Percentiles rank a stretch among this genome's conserved stretches.
These are phyloP conservation scores for Escarpia spicata DNA, from an alignment of 2,888 invertebrate species.

Conservation along the genomic window DNA sequence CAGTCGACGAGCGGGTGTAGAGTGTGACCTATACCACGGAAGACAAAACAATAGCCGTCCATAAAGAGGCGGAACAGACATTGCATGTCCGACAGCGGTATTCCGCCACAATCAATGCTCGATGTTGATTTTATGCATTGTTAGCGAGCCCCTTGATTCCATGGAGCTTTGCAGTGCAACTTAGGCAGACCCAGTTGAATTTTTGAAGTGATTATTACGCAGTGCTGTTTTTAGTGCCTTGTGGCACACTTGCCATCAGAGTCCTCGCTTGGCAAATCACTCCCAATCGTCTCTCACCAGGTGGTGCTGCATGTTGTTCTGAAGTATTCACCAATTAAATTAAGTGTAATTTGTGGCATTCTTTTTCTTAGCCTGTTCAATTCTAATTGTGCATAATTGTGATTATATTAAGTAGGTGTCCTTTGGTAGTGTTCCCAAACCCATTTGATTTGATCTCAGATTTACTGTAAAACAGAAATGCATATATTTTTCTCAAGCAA, in stretches of 20 bases:
- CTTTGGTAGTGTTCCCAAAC: neutral
- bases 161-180: neutral
- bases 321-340: neutral
- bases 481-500: neutral
- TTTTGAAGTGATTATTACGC: neutral
- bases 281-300: neutral
- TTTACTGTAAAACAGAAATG: neutral
- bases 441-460: neutral
- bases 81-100: neutral
- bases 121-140: constrained; percentile 7
- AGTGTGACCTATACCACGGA: neutral
- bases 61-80: neutral
- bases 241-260: neutral
- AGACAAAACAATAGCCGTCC: constrained; percentile 8
- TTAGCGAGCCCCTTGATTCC: neutral
- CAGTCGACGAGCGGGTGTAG: neutral
- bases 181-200: neutral
- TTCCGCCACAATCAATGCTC: neutral
- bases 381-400: neutral
- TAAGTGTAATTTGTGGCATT: neutral
- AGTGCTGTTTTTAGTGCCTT: neutral
- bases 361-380: neutral
- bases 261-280: neutral
- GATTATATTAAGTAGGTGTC: neutral
- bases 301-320: neutral